A percentile compares a stretch with the other conserved stretches of the same genome.
Evolutionary conservation across 2,888 invertebrate genomes (phyloP).

Genomic region (Sinopyrophorus schimmeli): DNA sequence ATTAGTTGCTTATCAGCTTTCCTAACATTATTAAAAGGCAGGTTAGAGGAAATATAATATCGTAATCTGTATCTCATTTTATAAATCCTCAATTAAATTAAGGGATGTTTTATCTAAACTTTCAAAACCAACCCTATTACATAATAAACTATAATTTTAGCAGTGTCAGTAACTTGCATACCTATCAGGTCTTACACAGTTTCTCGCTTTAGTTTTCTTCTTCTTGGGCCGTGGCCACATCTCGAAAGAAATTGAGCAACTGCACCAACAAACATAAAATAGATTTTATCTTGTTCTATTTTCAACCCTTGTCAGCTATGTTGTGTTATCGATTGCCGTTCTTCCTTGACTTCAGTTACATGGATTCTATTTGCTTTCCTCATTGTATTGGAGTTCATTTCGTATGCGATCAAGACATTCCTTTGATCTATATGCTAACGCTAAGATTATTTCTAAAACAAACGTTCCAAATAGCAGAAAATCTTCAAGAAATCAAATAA

Average conservation of each 20-base stretch:
- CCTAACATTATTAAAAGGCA: slow-evolving; percentile 5
- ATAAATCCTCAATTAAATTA: slow-evolving; percentile 16
- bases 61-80: slow-evolving; percentile 20
- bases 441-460: slow-evolving; percentile 9
- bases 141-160: slow-evolving; percentile 30
- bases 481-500: too few species aligned
- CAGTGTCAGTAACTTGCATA: slow-evolving; percentile 27
- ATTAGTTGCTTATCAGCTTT: slow-evolving; percentile 14
- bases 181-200: slow-evolving; percentile 15
- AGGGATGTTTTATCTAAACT: slow-evolving; percentile 14
- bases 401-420: slow-evolving; percentile 3
- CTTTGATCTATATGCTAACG: slow-evolving; percentile 15
- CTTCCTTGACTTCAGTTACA: slow-evolving; percentile 28
- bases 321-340: slow-evolving; percentile 37
- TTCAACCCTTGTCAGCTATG: slow-evolving; percentile 38
- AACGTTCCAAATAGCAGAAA: too few species aligned
- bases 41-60: slow-evolving; percentile 13
- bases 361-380: slow-evolving; percentile 22
- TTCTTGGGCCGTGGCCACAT: slow-evolving; percentile 2
- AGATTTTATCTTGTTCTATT: slow-evolving; percentile 40
- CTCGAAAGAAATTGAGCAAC: slow-evolving; percentile 28
- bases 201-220: slow-evolving; percentile 7
- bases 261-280: slow-evolving; percentile 38
- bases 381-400: slow-evolving; percentile 19
- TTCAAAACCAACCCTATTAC: slow-evolving; percentile 18